These are phyloP conservation scores for Cheumatopsyche charites DNA, from an alignment of 1,140 invertebrate species.

Conservation along the genomic window DNA sequence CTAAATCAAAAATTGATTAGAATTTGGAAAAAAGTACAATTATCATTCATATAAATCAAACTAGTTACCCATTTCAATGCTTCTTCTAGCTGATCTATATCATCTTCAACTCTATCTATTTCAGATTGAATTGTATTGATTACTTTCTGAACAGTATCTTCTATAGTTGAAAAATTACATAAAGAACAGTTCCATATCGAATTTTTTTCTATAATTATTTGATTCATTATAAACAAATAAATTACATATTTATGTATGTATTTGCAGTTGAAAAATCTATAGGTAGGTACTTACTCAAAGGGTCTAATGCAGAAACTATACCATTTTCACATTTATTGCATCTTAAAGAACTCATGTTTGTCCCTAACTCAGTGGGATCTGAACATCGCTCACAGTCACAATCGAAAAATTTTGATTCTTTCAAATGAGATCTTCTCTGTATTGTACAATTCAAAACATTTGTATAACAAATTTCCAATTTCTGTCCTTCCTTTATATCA, in stretches of 20 bases:
- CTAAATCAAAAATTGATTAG: conserved; percentile 48
- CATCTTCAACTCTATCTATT: conserved; percentile 61
- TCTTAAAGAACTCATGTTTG: conserved; percentile 76
- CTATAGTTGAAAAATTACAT: conserved; percentile 68
- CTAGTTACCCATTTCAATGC: conserved; percentile 53
- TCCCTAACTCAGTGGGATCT: conserved; percentile 77
- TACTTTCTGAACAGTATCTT: conserved; percentile 64
- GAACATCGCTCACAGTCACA: conserved; percentile 75
- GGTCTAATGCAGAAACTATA: conserved; percentile 68
- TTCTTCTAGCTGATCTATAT: conserved; percentile 56
- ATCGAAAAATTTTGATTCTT: conserved; percentile 77
- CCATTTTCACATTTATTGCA: conserved; percentile 78
- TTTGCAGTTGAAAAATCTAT: background rate
- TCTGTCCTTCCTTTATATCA: conserved; percentile 66
- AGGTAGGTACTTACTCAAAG: conserved; percentile 62
- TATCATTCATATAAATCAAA: background rate
- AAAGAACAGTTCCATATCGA: conserved; percentile 72
- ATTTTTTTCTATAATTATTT: conserved; percentile 15
- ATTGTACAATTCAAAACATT: conserved; percentile 78
- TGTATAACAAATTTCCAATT: conserved; percentile 76
- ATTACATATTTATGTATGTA: background rate
- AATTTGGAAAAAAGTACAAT: background rate
- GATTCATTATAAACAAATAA: conserved; percentile 20
- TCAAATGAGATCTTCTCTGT: conserved; percentile 70
- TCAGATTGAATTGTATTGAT: conserved; percentile 68